These are phyloP conservation scores for Telmatochromis bifrenatus DNA, from an alignment of 2,113 vertebrate genomes.

Conservation along the genomic window DNA sequence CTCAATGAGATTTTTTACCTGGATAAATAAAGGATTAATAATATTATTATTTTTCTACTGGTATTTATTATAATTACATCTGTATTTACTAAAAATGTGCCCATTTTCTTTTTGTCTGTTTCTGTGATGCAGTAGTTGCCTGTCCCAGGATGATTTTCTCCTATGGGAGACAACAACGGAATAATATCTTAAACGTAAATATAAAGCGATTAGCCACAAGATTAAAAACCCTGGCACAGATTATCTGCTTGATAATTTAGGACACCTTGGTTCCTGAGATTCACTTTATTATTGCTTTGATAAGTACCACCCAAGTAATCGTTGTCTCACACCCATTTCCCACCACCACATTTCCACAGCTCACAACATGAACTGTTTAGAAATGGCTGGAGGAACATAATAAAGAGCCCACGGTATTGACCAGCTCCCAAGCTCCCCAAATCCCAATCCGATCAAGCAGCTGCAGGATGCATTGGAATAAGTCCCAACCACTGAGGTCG, in stretches of 20 bases:
- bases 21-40: too few relatives aligned
- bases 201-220: not conserved
- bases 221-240: not conserved
- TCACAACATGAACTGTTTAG: not conserved
- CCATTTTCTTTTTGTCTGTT: not conserved
- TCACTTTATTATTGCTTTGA: not conserved
- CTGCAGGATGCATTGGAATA: not conserved
- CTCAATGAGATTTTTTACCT: too few relatives aligned
- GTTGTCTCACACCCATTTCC: not conserved
- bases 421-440: not conserved
- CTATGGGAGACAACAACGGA: fast-evolving
- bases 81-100: not conserved
- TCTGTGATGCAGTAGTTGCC: not conserved
- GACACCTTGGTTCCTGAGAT: not conserved
- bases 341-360: not conserved
- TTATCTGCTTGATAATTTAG: not conserved
- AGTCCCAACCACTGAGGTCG: not conserved
- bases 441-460: not conserved
- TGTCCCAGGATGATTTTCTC: not conserved
- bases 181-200: not conserved
- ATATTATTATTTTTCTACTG: not conserved
- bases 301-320: not conserved
- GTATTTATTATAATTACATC: not conserved
- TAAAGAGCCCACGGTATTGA: not conserved
- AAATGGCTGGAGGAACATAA: not conserved